Percentiles rank a stretch among this genome's conserved stretches.
Conservation (phyloP, 2,797 vertebrate species). For the Gastrophryne carolinensis region DNA sequence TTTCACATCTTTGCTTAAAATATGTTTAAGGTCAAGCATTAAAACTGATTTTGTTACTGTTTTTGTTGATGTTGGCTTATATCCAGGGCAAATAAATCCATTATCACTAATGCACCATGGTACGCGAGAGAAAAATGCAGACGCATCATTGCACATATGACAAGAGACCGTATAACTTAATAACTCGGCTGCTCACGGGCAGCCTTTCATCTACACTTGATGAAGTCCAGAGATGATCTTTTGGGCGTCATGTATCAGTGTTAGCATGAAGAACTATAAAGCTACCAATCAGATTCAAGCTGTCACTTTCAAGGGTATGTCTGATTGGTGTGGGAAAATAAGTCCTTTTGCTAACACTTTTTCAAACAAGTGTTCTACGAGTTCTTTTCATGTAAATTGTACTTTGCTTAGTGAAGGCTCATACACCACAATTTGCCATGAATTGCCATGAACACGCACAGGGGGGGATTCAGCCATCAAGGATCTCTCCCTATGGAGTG, state of each 20-base stretch:
- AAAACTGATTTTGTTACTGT: conserved; percentile 67
- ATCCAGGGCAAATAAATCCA: conserved; percentile 59
- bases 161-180: conserved; percentile 41
- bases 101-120: conserved; percentile 65
- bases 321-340: too few species aligned
- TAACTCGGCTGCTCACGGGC: conserved; percentile 50
- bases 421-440: too few species aligned
- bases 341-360: too few species aligned
- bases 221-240: neutral
- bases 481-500: too few species aligned
- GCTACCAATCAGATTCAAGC: neutral
- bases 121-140: conserved; percentile 57
- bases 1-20: conserved; percentile 72
- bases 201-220: conserved; percentile 34
- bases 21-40: conserved; percentile 72
- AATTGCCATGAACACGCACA: too few species aligned
- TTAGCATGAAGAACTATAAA: neutral
- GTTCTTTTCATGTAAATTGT: too few species aligned
- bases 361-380: too few species aligned
- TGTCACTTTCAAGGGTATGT: neutral
- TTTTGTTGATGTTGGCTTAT: conserved; percentile 66
- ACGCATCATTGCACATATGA: conserved; percentile 53
- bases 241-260: neutral
- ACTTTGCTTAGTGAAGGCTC: too few species aligned
- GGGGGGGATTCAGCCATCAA: too few species aligned